A percentile compares a stretch with the other conserved stretches of the same genome.
These are phyloP conservation scores for Carapus acus DNA, from an alignment of 2,797 vertebrate genomes.

Conservation along the genomic window DNA sequence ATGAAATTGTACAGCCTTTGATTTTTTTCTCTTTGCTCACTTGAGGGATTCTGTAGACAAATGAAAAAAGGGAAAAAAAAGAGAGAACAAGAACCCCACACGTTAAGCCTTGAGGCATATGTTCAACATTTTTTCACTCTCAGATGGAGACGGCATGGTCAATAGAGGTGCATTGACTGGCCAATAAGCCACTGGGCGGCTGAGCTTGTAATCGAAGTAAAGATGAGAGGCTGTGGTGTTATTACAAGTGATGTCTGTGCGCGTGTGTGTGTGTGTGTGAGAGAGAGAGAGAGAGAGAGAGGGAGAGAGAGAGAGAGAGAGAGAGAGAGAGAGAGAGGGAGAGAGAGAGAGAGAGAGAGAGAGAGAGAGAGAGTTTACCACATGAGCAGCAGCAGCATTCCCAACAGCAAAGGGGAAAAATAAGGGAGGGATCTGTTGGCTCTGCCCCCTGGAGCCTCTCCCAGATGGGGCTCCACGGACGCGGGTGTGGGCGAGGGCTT, in stretches of 20 bases:
- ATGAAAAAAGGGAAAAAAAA: too few species aligned
- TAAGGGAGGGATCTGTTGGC: slow-evolving; percentile 56
- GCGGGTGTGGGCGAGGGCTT: slow-evolving; percentile 73
- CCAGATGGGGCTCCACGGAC: slow-evolving; percentile 72
- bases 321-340: slow-evolving; percentile 7
- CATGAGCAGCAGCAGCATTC: slow-evolving; percentile 66
- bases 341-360: slow-evolving; percentile 10
- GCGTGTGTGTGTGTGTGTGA: slow-evolving; percentile 2
- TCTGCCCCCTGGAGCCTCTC: slow-evolving; percentile 58
- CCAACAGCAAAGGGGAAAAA: slow-evolving; percentile 63
- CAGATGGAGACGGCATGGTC: slow-evolving; percentile 31
- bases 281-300: slow-evolving; percentile 8
- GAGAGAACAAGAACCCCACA: too few species aligned
- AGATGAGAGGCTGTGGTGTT: slow-evolving; percentile 18
- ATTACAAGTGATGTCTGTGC: background rate
- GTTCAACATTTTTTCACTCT: slow-evolving; percentile 28
- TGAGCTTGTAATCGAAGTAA: slow-evolving; percentile 35
- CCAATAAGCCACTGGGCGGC: slow-evolving; percentile 30
- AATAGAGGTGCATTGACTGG: slow-evolving; percentile 30
- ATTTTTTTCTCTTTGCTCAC: slow-evolving; percentile 29
- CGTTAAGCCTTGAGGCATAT: slow-evolving; percentile 41
- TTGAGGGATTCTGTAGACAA: slow-evolving; percentile 19
- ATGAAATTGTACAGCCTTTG: slow-evolving; percentile 26
- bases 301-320: slow-evolving; percentile 7
- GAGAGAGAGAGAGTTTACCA: slow-evolving; percentile 50